A percentile compares a stretch with the other conserved stretches of the same genome.
Evolutionary conservation across 2,888 invertebrate genomes (phyloP).

Genomic region (Cantharis lateralis): DNA sequence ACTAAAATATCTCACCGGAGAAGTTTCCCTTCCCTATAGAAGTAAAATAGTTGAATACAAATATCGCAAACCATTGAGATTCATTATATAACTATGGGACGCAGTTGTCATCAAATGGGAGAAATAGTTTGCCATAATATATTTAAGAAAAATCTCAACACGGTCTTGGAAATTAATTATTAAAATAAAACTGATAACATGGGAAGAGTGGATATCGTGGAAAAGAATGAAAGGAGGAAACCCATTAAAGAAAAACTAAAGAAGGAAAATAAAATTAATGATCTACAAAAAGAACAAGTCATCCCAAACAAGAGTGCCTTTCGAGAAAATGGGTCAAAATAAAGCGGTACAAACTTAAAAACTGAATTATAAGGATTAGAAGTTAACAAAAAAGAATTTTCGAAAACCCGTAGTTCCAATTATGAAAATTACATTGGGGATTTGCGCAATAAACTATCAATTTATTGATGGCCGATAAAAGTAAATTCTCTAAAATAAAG

Average conservation of each 20-base stretch:
- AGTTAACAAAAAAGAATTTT: not conserved
- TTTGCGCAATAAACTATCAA: not conserved
- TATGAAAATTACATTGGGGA: not conserved
- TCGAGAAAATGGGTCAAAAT: not conserved
- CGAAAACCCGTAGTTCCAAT: not conserved
- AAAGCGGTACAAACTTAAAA: not conserved
- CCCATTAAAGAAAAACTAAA: not conserved
- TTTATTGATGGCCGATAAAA: not conserved
- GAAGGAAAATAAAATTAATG: not conserved
- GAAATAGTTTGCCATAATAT: not conserved
- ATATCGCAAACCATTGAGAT: not conserved
- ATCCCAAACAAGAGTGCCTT: not conserved
- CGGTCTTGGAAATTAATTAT: not conserved
- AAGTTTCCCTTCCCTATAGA: not conserved
- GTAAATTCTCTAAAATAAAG: not conserved
- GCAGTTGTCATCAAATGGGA: not conserved
- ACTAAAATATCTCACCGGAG: not conserved
- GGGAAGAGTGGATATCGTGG: not conserved
- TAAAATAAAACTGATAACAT: not conserved
- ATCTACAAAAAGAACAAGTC: not conserved
- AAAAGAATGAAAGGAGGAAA: not conserved
- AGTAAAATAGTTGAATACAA: not conserved
- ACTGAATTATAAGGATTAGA: not conserved
- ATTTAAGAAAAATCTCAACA: not conserved
- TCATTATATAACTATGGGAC: not conserved